These are phyloP conservation scores for Cyanoderma ruficeps DNA, from an alignment of 2,113 vertebrate genomes.

Conservation along the genomic window DNA sequence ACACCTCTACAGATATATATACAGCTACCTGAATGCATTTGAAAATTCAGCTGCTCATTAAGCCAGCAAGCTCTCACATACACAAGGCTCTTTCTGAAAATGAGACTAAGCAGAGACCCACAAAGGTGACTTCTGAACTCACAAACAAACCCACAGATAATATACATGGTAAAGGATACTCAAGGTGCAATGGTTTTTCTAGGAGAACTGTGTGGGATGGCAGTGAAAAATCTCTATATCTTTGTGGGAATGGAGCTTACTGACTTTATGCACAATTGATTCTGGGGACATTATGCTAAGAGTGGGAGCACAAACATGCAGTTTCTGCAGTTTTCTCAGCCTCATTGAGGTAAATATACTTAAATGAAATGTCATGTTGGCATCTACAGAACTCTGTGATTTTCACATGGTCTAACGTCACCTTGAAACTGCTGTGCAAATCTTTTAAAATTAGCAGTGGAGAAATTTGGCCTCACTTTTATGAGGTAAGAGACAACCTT, in stretches of 20 bases:
- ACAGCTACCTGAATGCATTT: not conserved
- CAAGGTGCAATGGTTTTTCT: not conserved
- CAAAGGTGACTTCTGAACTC: fast-evolving
- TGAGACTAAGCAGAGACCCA: not conserved
- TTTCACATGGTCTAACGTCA: not conserved
- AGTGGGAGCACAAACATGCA: not conserved
- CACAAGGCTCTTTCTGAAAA: not conserved
- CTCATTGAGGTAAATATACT: not conserved
- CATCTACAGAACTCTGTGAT: not conserved
- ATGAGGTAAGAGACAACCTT: not conserved
- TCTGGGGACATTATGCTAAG: not conserved
- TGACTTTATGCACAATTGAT: not conserved
- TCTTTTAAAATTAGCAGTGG: not conserved
- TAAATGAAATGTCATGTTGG: not conserved
- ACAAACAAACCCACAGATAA: not conserved
- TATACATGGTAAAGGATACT: not conserved
- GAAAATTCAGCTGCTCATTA: not conserved
- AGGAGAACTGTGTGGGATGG: not conserved
- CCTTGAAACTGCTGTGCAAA: not conserved
- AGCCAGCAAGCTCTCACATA: not conserved
- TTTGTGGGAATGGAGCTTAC: not conserved
- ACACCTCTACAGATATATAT: not conserved
- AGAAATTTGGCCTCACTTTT: not conserved
- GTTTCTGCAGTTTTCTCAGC: not conserved
- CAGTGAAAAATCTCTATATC: not conserved